These are phyloP conservation scores for Drosophila hydei DNA, from an alignment of 1,140 invertebrate genomes.

Conservation along the genomic window DNA sequence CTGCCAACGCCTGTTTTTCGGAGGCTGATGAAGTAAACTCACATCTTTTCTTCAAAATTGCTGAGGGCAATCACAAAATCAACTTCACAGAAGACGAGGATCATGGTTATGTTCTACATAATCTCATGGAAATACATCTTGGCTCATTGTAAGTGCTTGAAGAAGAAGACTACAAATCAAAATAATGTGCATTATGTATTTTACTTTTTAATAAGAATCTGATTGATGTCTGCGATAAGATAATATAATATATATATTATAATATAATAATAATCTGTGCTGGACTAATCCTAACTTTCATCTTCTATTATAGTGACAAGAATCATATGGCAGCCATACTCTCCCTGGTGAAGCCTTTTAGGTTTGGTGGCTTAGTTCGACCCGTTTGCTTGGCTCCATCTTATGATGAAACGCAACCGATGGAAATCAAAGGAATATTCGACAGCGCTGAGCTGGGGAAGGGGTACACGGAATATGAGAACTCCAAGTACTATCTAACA, in stretches of 20 bases:
- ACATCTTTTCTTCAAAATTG: background rate
- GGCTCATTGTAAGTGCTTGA: too few relatives aligned
- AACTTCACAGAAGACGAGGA: too few relatives aligned
- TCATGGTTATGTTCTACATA: too few relatives aligned
- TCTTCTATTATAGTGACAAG: background rate
- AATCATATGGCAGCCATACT: background rate
- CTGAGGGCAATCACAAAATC: too few relatives aligned
- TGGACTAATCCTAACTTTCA: background rate
- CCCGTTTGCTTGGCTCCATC: constrained; percentile 19
- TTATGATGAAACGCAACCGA: background rate
- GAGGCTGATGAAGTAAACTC: background rate
- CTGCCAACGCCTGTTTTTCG: background rate
- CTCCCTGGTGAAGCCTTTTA: background rate
- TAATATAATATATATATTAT: too few relatives aligned
- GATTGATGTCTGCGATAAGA: too few relatives aligned
- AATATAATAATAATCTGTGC: background rate
- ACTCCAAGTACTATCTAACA: background rate
- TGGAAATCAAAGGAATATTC: background rate
- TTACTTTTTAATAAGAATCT: too few relatives aligned
- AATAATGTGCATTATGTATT: too few relatives aligned
- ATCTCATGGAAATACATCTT: too few relatives aligned
- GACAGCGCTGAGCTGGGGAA: background rate
- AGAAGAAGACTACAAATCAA: too few relatives aligned
- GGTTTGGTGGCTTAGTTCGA: constrained; percentile 2
- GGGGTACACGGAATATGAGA: background rate